Evolutionary conservation across 2,888 invertebrate genomes (phyloP).

Genomic region (Diaphora mendica): DNA sequence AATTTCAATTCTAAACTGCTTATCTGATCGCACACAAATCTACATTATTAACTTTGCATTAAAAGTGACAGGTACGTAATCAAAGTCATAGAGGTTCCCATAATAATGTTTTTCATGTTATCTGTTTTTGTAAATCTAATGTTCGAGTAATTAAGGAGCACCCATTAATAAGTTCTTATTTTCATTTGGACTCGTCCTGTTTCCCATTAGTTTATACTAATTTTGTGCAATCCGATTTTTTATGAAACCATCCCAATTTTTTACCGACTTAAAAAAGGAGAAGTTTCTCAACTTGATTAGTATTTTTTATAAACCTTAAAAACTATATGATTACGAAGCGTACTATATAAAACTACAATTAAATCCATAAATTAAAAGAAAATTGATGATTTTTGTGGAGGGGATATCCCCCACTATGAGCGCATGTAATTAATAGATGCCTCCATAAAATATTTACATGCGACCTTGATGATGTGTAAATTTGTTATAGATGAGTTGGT

Average conservation of each 20-base stretch:
- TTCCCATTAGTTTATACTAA: neutral
- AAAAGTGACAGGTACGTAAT: constrained; percentile 31
- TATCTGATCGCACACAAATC: constrained; percentile 2
- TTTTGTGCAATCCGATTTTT: neutral
- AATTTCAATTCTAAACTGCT: constrained; percentile 5
- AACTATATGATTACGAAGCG: neutral
- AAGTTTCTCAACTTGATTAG: too few relatives aligned
- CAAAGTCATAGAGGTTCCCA: constrained; percentile 19
- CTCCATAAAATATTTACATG: constrained; percentile 18
- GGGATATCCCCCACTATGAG: neutral
- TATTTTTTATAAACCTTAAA: neutral
- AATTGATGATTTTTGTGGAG: neutral
- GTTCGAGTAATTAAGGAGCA: neutral
- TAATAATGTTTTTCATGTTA: constrained; percentile 17
- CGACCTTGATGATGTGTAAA: constrained; percentile 17
- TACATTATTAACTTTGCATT: constrained; percentile 25
- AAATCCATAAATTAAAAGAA: neutral
- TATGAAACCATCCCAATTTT: neutral
- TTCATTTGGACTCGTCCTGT: neutral
- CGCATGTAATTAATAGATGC: neutral
- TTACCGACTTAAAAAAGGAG: too few relatives aligned
- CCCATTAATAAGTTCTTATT: neutral
- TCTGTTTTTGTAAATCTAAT: constrained; percentile 23
- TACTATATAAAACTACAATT: neutral
- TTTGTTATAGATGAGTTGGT: neutral